A percentile compares a stretch with the other conserved stretches of the same genome.
phyloP scores from a whole-genome alignment of 1,140 invertebrate genomes.

The Penaeus chinensis region DNA sequence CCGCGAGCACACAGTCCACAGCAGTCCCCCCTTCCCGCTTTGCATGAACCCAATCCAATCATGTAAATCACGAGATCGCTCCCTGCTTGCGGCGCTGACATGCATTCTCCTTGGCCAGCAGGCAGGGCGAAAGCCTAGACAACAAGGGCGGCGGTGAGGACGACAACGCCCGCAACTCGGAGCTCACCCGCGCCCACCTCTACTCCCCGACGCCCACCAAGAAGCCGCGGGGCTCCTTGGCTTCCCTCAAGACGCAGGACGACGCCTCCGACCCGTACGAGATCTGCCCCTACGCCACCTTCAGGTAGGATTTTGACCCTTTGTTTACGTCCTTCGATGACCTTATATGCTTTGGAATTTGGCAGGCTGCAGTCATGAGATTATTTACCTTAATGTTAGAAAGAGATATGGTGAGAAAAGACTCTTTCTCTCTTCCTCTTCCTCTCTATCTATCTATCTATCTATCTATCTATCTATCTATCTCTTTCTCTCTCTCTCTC shows the following conservation, averaged over 20 bases:
- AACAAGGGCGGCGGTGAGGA: constrained; percentile 40
- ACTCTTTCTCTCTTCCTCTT: not conserved
- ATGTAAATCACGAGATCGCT: not conserved
- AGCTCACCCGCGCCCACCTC: constrained; percentile 52
- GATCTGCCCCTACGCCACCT: constrained; percentile 62
- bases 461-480: not conserved
- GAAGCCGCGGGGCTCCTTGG: constrained; percentile 52
- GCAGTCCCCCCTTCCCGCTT: too few relatives aligned
- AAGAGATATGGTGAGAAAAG: constrained; percentile 1
- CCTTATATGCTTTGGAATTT: not conserved
- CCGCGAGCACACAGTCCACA: too few relatives aligned
- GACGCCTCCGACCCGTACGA: constrained; percentile 58
- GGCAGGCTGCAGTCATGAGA: too few relatives aligned
- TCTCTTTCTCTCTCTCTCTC: too few relatives aligned
- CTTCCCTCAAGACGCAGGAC: constrained; percentile 59
- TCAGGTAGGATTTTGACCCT: constrained; percentile 25
- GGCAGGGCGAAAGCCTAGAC: constrained; percentile 49
- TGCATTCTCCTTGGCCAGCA: constrained; percentile 23
- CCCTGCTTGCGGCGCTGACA: not conserved
- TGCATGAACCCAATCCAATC: not conserved
- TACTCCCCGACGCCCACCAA: constrained; percentile 58
- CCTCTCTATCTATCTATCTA: not conserved
- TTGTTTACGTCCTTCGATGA: too few relatives aligned
- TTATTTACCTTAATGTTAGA: not conserved
- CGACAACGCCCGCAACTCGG: constrained; percentile 52